Conservation (phyloP, 2,113 vertebrate species). For the Nettapus auritus region DNA sequence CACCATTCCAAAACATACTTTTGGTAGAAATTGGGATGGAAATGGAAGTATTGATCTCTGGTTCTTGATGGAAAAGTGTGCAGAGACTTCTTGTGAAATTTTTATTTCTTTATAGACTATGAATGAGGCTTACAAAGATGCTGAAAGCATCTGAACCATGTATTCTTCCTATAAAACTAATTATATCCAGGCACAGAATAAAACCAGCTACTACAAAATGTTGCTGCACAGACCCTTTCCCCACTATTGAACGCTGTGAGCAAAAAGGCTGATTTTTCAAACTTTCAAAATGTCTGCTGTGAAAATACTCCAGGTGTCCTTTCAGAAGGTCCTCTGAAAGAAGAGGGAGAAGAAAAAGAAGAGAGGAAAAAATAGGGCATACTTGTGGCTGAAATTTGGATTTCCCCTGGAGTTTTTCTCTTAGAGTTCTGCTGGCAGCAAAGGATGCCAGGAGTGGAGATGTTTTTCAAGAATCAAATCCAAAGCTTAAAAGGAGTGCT, state of each 20-base stretch:
- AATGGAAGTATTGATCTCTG: neutral
- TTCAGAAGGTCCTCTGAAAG: neutral
- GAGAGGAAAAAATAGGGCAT: neutral
- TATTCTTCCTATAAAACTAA: conserved; percentile 19
- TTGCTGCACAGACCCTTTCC: neutral
- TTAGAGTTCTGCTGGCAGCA: neutral
- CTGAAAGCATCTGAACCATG: neutral
- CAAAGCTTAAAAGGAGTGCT: neutral
- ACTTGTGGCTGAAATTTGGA: neutral
- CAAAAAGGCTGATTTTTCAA: neutral
- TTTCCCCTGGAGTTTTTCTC: neutral
- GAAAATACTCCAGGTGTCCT: neutral
- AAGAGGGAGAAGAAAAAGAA: neutral
- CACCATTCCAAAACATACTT: neutral
- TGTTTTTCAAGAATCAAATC: neutral
- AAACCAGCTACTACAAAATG: conserved; percentile 7
- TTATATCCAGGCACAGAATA: conserved; percentile 12
- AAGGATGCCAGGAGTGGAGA: neutral
- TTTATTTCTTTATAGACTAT: neutral
- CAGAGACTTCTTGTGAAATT: neutral
- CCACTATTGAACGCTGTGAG: neutral
- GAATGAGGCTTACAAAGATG: neutral
- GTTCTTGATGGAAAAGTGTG: neutral
- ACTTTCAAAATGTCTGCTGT: neutral
- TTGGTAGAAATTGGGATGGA: neutral